Evolutionary conservation across 2,888 invertebrate species (phyloP), one percentile per base, ranked within the genome.

Genomic region (Apamea crenata): DNA sequence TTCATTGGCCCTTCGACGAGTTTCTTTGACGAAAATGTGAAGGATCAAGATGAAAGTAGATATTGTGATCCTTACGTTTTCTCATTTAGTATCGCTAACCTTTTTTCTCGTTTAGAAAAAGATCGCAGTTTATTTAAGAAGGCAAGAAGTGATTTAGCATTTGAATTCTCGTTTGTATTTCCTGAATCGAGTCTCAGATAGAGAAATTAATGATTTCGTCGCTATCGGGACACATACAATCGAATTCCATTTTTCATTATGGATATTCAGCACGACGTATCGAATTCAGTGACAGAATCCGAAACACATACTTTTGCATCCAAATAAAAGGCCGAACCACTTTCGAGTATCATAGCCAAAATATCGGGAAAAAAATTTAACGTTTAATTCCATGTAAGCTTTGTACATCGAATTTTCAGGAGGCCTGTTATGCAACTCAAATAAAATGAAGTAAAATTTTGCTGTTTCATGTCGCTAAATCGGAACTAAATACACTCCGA

Each of bases 121-220:
- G 4, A 47, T 47, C 14, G 2, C 21, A 71, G 68, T 21, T 71
- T 59, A 73, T 61, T 77, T 66, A 73, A 65, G 21, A 25, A 32
- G 53, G 5, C 53, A 29, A 76, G 61, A 80, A 61, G 12, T 76
- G 53, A 53, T 56, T 56, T 81, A 69, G 29, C 40, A 74, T 83
- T 80, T 73, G 3, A 61, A 78, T 81, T 67, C 50, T 68, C 75
- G 29, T 74, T 84, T 75, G 50, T 40, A 71, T 77, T 68, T 72
- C 29, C 40, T 63, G 59, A 69, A 73, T 76, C 8, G 66, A 80
- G 66, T 72, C 47, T 47, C 74, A 67, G 68, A 73, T 71, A 76
- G 65, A 75, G 70, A 59, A 65, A 87, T 85, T 78, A 81, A 85
- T 82, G 73, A 40, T 61, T 78, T 74, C 73, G 74, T 81, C 74